Conservation (phyloP, 2,113 vertebrate species). For the Bufo bufo region DNA sequence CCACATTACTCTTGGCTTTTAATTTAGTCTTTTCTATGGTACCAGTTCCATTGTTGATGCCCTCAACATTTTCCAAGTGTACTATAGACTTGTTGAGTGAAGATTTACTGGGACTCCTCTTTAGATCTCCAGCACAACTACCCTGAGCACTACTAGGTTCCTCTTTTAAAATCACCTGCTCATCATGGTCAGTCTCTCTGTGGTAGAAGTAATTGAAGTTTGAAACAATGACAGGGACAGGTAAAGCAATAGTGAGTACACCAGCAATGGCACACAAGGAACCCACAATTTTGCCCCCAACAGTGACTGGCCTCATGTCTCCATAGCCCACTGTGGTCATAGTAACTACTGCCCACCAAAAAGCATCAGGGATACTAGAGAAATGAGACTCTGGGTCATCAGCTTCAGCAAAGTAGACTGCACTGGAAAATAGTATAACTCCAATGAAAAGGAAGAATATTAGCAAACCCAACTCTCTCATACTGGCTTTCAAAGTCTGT, state of each 20-base stretch:
- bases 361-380: constrained; percentile 96
- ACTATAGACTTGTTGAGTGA: constrained; percentile 77
- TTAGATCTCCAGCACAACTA: constrained; percentile 68
- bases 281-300: constrained; percentile 95
- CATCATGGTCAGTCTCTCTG: constrained; percentile 89
- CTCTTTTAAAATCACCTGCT: constrained; percentile 84
- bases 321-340: constrained; percentile 98
- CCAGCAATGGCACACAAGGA: constrained; percentile 94
- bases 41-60: constrained; percentile 65
- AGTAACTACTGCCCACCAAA: constrained; percentile 98
- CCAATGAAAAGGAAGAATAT: constrained; percentile 99
- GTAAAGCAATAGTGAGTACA: constrained; percentile 93
- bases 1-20: constrained; percentile 87
- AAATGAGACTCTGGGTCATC: constrained; percentile 93
- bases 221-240: constrained; percentile 94
- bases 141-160: constrained; percentile 71
- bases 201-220: constrained; percentile 99
- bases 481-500: constrained; percentile 93
- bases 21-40: constrained; percentile 81
- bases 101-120: constrained; percentile 75
- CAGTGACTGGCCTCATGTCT: constrained; percentile 92
- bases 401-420: constrained; percentile 90
- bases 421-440: constrained; percentile 96
- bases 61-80: constrained; percentile 77
- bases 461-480: constrained; percentile 92